These are phyloP conservation scores for Drosophila macrospina DNA, from an alignment of 2,888 invertebrate species.

Conservation along the genomic window DNA sequence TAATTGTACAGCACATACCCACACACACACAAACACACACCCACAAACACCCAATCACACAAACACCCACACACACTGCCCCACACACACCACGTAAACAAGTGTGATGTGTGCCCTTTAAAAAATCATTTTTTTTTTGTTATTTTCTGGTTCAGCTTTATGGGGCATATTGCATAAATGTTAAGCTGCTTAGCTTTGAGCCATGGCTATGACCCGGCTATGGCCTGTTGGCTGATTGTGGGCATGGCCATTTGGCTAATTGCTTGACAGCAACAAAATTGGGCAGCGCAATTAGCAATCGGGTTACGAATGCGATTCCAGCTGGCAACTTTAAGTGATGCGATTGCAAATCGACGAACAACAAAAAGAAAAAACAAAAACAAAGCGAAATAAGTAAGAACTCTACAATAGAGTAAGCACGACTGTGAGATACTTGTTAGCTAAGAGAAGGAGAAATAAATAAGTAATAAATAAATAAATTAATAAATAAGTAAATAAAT, in stretches of 20 bases:
- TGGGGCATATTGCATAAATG: slow-evolving; percentile 43
- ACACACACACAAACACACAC: not conserved
- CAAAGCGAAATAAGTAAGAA: not conserved
- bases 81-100: slow-evolving; percentile 10
- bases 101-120: slow-evolving; percentile 20
- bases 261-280: slow-evolving; percentile 13
- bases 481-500: no score
- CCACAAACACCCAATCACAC: slow-evolving; percentile 2
- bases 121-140: slow-evolving; percentile 1
- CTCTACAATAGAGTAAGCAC: not conserved
- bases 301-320: not conserved
- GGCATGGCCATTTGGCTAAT: slow-evolving; percentile 15
- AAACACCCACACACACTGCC: slow-evolving; percentile 11
- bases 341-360: slow-evolving; percentile 21
- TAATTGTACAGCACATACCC: not conserved
- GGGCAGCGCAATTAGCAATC: slow-evolving; percentile 21
- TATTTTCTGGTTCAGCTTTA: slow-evolving; percentile 30
- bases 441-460: no score
- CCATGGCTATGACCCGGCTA: not conserved
- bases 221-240: slow-evolving; percentile 7
- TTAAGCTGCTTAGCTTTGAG: slow-evolving; percentile 64
- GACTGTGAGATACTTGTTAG: not conserved
- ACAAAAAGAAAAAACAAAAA: not conserved
- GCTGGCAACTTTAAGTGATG: slow-evolving; percentile 36
- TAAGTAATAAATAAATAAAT: no score